Percentiles rank a stretch among this genome's conserved stretches.
Conservation (phyloP, 2,888 invertebrate species). For the Bedellia somnulentella region DNA sequence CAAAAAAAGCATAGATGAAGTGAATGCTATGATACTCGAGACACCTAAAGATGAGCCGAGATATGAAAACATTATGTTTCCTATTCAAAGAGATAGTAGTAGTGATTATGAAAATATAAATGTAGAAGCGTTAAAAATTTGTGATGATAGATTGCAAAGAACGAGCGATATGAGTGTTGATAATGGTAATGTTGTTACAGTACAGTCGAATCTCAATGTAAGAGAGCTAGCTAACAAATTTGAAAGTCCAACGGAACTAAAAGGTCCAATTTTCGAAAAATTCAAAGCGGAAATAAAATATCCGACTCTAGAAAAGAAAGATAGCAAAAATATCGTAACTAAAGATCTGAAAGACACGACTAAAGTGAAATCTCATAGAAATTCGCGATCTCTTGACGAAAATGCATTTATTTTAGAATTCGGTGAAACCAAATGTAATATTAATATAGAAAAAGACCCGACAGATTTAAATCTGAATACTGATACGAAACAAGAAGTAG, state of each 20-base stretch:
- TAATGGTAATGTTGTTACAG: slow-evolving; percentile 33
- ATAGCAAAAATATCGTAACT: slow-evolving; percentile 19
- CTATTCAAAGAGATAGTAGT: slow-evolving; percentile 13
- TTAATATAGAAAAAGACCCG: slow-evolving; percentile 34
- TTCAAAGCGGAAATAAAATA: slow-evolving; percentile 44
- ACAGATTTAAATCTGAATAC: too few species aligned
- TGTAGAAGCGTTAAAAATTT: slow-evolving; percentile 30
- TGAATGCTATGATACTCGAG: slow-evolving; percentile 60
- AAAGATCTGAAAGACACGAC: slow-evolving; percentile 20
- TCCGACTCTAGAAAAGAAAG: slow-evolving; percentile 30
- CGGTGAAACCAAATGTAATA: slow-evolving; percentile 29
- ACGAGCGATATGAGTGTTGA: slow-evolving; percentile 13
- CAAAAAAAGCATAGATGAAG: slow-evolving; percentile 72
- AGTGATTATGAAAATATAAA: slow-evolving; percentile 41
- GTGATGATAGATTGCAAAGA: slow-evolving; percentile 17
- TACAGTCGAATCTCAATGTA: slow-evolving; percentile 49
- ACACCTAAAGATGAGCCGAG: slow-evolving; percentile 20
- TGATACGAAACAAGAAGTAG: slow-evolving; percentile 25
- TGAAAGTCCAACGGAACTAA: slow-evolving; percentile 64
- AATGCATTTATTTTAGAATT: slow-evolving; percentile 73
- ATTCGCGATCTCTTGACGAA: slow-evolving; percentile 74
- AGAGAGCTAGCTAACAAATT: slow-evolving; percentile 66
- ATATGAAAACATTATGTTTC: slow-evolving; percentile 36
- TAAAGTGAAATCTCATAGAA: too few species aligned
- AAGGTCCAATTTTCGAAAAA: slow-evolving; percentile 56